Conservation (phyloP, 2,797 vertebrate genomes). For the Macropus fuliginosus region DNA sequence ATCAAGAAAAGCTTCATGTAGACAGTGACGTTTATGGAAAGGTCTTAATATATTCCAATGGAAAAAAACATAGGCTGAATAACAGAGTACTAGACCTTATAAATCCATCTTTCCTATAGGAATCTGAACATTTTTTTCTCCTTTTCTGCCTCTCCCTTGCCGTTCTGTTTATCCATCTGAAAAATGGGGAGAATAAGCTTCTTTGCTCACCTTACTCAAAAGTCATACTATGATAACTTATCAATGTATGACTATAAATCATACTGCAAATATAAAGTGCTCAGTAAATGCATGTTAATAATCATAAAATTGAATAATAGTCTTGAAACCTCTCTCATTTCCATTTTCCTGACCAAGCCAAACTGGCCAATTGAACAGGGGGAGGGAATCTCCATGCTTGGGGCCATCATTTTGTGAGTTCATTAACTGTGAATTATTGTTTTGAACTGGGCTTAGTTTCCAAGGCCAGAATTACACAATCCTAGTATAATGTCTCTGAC, state of each 20-base stretch:
- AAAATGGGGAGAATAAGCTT: slow-evolving; percentile 1
- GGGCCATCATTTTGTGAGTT: slow-evolving; percentile 81
- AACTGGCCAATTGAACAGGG: slow-evolving; percentile 68
- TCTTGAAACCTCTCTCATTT: slow-evolving; percentile 79
- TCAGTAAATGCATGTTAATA: slow-evolving; percentile 11
- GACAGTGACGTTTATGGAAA: neutral
- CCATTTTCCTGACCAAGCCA: slow-evolving; percentile 78
- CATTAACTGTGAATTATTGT: slow-evolving; percentile 85
- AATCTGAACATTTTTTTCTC: neutral
- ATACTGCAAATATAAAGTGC: neutral
- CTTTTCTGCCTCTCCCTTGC: neutral
- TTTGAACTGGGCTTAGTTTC: slow-evolving; percentile 83
- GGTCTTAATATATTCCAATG: neutral
- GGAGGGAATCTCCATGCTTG: slow-evolving; percentile 71
- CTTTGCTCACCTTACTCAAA: neutral
- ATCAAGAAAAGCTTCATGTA: neutral
- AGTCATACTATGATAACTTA: slow-evolving; percentile 1
- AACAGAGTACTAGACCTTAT: neutral
- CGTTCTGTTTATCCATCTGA: slow-evolving; percentile 10
- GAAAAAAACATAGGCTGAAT: slow-evolving; percentile 4
- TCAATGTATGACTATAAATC: slow-evolving; percentile 28
- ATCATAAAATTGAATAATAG: slow-evolving; percentile 54
- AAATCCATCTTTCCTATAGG: neutral
- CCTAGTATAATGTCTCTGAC: slow-evolving; percentile 84
- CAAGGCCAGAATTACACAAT: slow-evolving; percentile 77